These are phyloP conservation scores for Coluber constrictor DNA, from an alignment of 2,797 vertebrate species.

Conservation along the genomic window DNA sequence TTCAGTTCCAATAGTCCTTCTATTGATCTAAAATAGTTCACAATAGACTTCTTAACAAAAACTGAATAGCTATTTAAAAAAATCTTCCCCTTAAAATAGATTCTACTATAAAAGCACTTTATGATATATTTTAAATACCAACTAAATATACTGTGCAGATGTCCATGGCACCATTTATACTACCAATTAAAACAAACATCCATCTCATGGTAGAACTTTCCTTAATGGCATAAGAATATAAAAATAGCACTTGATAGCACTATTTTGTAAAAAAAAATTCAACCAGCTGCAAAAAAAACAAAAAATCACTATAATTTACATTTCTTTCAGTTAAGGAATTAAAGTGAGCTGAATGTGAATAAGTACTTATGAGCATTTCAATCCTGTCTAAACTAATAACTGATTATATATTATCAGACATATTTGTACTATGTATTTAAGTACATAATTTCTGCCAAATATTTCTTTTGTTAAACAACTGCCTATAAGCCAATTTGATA, in stretches of 20 bases:
- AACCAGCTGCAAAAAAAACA: neutral
- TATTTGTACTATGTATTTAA: neutral
- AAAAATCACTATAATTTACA: neutral
- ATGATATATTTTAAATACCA: neutral
- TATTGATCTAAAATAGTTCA: conserved; percentile 9
- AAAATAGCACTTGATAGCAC: neutral
- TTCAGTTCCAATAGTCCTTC: neutral
- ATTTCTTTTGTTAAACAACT: neutral
- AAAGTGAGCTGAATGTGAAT: neutral
- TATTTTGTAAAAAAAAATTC: neutral
- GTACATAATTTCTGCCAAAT: neutral
- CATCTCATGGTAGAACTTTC: neutral
- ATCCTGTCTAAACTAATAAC: neutral
- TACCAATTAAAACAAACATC: neutral
- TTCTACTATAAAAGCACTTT: neutral
- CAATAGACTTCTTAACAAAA: neutral
- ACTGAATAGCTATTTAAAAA: neutral
- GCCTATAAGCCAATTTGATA: neutral
- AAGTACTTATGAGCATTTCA: neutral
- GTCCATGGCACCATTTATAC: neutral
- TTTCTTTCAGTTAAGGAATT: neutral
- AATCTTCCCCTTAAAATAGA: neutral
- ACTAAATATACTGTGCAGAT: conserved; percentile 6
- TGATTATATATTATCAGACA: neutral
- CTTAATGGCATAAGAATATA: neutral